Evolutionary conservation across 37 sponge, comb jelly and placozoan species (phyloP), one percentile per base, ranked within the genome.

Genomic region (Chondrosia reniformis): DNA sequence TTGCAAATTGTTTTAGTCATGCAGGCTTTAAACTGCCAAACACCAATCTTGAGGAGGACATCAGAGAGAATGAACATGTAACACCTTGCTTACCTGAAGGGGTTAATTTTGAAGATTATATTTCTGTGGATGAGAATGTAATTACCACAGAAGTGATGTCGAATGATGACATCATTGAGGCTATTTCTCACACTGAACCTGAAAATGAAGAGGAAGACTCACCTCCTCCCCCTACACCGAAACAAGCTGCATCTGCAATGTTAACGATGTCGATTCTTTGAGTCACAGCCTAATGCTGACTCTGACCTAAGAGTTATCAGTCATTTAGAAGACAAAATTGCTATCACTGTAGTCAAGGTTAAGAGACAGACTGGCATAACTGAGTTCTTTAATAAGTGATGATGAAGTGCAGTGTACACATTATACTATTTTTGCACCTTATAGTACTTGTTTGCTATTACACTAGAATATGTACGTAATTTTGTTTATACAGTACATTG

Each of bases 1-100:
- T 74, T 74, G 46, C 30, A 19, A 74, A 74, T 21, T 74, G 75
- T 33, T 74, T 74, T 24, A n/a, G 31, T 4, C 45, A 74, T 5
- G 46, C 75, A 74, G 75, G 75, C 45, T 74, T 74, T 24, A 24
- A 7, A 43, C 10, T 36, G 37, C 41, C 34, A 15, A 32, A 69
- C 34, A 12, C 12, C 34, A 33, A 36, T 10, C 5, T 17, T 4
- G 49, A 7, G 6, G 25, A 49, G 42, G 49, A 44, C 5, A 33
- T 17, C 22, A 22, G 6, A 12, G 10, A 13, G 19, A 52, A 43
- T 49, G 75, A 46, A 43, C 6, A 22, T 17, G 46, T 9, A 74
- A 27, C 25, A 44, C 4, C 4, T n/a, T 17, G 25, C 28, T 3
- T 44, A 36, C 45, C 49, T 19, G 30, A 44, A 45, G 75, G 75